These are phyloP conservation scores for Orestias chungarensis DNA, from an alignment of 2,797 vertebrate species.

Conservation along the genomic window DNA sequence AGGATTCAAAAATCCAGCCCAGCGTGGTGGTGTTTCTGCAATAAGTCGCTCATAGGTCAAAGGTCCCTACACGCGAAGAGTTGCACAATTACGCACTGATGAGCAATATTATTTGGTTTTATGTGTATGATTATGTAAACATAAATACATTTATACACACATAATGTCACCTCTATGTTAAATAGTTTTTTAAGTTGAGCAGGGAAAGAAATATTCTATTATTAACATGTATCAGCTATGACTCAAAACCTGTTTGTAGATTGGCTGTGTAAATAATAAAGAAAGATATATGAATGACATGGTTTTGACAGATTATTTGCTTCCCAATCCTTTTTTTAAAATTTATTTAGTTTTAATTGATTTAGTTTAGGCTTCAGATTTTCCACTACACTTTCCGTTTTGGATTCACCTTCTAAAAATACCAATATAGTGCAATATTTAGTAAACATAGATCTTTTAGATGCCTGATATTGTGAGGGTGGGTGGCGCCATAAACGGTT, in stretches of 20 bases:
- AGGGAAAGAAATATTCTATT: neutral
- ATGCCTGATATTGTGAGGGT: too few species aligned
- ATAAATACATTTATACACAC: too few species aligned
- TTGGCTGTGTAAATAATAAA: neutral
- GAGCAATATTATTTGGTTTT: too few species aligned
- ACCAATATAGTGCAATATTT: neutral
- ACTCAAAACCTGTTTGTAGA: neutral
- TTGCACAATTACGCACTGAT: too few species aligned
- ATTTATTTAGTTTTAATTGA: too few species aligned
- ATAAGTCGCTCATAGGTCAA: neutral
- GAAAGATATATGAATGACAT: neutral
- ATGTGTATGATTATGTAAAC: too few species aligned
- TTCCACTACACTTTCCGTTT: neutral
- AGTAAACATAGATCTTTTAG: too few species aligned
- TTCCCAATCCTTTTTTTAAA: too few species aligned
- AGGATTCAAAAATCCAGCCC: conserved; percentile 26
- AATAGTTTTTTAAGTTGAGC: neutral
- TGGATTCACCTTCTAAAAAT: neutral
- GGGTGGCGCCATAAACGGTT: too few species aligned
- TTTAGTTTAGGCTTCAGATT: too few species aligned
- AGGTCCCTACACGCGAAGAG: too few species aligned
- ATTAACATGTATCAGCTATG: neutral
- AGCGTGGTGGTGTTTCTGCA: neutral
- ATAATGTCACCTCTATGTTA: too few species aligned
- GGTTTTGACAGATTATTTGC: neutral